Percentiles rank a stretch among this genome's conserved stretches.
Evolutionary conservation across 1,140 invertebrate species (phyloP).

Genomic region (Catajapyx aquilonaris): DNA sequence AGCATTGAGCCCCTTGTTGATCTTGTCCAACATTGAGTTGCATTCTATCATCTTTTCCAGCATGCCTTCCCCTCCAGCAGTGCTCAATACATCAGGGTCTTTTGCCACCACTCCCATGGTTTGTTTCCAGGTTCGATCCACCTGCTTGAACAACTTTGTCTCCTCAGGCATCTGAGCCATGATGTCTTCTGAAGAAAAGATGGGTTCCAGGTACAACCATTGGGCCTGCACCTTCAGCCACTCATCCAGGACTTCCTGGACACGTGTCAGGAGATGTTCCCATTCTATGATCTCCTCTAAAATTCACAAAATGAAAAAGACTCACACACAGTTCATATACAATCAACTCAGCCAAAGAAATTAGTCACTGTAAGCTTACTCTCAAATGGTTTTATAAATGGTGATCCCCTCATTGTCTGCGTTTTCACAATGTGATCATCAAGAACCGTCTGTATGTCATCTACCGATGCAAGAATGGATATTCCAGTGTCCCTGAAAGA

Average conservation of each 20-base stretch:
- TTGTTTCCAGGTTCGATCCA: conserved; percentile 52
- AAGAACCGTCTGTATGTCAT: conserved; percentile 64
- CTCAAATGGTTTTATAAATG: conserved; percentile 78
- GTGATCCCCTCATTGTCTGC: conserved; percentile 70
- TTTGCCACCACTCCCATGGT: conserved; percentile 51
- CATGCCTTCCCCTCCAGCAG: conserved; percentile 43
- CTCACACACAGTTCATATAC: conserved; percentile 1
- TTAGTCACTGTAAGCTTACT: conserved; percentile 15
- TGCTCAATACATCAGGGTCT: conserved; percentile 51
- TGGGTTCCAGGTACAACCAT: conserved; percentile 80
- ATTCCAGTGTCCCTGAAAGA: conserved; percentile 44
- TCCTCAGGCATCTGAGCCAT: conserved; percentile 84
- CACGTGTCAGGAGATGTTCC: conserved; percentile 54
- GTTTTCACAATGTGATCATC: conserved; percentile 81
- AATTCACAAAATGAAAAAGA: not conserved
- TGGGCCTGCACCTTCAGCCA: conserved; percentile 73
- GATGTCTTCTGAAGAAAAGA: conserved; percentile 86
- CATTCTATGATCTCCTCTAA: conserved; percentile 46
- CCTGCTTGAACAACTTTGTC: conserved; percentile 48
- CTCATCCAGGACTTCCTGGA: conserved; percentile 61
- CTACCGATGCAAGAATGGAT: conserved; percentile 50
- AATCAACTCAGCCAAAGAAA: conserved; percentile 20
- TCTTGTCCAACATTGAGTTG: conserved; percentile 50
- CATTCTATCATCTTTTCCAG: conserved; percentile 52
- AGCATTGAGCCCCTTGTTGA: conserved; percentile 67